phyloP scores from a whole-genome alignment of 1,140 invertebrate species.

The Drosophila fuyamai region DNA sequence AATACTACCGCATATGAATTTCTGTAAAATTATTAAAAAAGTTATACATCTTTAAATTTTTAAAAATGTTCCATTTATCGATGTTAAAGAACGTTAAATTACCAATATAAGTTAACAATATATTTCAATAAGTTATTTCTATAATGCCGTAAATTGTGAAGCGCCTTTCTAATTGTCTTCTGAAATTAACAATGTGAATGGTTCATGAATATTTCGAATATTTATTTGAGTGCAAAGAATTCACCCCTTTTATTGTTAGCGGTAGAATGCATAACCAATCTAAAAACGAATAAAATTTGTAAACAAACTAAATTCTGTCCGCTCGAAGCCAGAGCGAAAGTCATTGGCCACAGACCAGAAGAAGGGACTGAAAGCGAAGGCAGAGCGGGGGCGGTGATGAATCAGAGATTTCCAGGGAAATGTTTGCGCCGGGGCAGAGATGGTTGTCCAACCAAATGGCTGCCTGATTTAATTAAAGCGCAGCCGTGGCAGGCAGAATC shows the following conservation, averaged over 20 bases:
- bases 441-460: slow-evolving; percentile 29
- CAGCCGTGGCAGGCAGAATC: slow-evolving; percentile 53
- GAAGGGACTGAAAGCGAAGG: background rate
- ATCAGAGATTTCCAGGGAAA: slow-evolving; percentile 23
- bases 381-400: slow-evolving; percentile 9
- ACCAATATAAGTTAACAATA: too few species aligned
- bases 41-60: too few species aligned
- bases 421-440: slow-evolving; percentile 5
- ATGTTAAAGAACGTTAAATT: too few species aligned
- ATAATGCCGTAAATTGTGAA: too few species aligned
- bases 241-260: background rate
- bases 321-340: slow-evolving; percentile 51
- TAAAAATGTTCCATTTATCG: too few species aligned
- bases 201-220: slow-evolving; percentile 1
- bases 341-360: slow-evolving; percentile 51
- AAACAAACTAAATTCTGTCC: slow-evolving; percentile 40
- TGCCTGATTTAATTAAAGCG: slow-evolving; percentile 63
- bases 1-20: too few species aligned
- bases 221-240: background rate
- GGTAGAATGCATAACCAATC: slow-evolving; percentile 33
- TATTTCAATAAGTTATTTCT: too few species aligned
- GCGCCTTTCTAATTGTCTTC: slow-evolving; percentile 13
- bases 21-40: too few species aligned
- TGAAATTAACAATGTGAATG: background rate
- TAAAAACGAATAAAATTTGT: slow-evolving; percentile 32